These are phyloP conservation scores for Furcula furcula DNA, from an alignment of 2,888 invertebrate genomes.

Conservation along the genomic window DNA sequence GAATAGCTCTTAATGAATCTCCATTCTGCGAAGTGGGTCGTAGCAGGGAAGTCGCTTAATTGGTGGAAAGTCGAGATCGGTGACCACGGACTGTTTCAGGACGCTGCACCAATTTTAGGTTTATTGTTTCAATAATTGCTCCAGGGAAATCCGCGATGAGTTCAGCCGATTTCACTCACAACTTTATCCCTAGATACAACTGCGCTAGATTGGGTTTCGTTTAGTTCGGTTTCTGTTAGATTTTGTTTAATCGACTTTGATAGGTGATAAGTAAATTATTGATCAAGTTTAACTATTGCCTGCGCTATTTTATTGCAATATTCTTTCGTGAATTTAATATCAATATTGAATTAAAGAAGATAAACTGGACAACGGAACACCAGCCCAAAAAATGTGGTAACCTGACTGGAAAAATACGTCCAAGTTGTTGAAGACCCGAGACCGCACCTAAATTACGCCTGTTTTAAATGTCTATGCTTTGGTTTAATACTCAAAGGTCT, in stretches of 20 bases:
- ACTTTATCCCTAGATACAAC: conserved; percentile 42
- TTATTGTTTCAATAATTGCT: conserved; percentile 79
- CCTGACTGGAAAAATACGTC: too few relatives aligned
- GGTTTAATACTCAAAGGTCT: too few relatives aligned
- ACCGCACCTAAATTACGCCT: too few relatives aligned
- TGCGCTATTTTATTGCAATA: too few relatives aligned
- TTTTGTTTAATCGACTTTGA: conserved; percentile 28
- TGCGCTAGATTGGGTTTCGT: conserved; percentile 40
- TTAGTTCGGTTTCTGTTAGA: conserved; percentile 23
- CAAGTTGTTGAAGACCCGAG: too few relatives aligned
- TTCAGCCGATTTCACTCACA: conserved; percentile 48
- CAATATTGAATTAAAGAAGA: too few relatives aligned
- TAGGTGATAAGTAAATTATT: too few relatives aligned
- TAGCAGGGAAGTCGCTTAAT: conserved; percentile 61
- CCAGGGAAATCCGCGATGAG: conserved; percentile 54
- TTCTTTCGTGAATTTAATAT: too few relatives aligned
- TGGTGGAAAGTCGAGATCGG: conserved; percentile 67
- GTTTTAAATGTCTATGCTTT: too few relatives aligned
- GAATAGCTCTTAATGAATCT: conserved; percentile 78
- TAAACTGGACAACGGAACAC: too few relatives aligned
- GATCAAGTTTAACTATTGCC: too few relatives aligned
- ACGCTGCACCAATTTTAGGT: conserved; percentile 72
- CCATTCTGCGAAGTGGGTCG: conserved; percentile 70
- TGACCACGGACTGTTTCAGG: conserved; percentile 59
- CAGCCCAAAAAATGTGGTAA: too few relatives aligned